Percentiles rank a stretch among this genome's conserved stretches.
These are phyloP conservation scores for Diaphora mendica DNA, from an alignment of 2,888 invertebrate genomes.

Conservation along the genomic window DNA sequence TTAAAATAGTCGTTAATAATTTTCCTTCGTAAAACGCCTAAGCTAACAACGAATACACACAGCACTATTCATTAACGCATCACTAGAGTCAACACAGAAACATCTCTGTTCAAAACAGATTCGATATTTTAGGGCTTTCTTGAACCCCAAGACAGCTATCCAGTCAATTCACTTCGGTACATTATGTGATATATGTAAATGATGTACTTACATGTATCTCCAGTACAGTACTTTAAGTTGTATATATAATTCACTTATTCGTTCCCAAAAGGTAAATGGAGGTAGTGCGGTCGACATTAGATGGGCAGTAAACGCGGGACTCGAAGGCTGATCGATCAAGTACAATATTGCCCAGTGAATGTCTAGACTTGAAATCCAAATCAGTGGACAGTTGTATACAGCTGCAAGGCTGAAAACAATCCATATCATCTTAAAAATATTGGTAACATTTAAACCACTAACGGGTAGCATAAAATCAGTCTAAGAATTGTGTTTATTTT, in stretches of 20 bases:
- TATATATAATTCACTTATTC: conserved; percentile 28
- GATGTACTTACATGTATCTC: conserved; percentile 23
- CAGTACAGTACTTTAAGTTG: conserved; percentile 23
- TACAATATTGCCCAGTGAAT: conserved; percentile 46
- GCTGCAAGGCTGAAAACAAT: conserved; percentile 49
- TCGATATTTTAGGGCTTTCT: neutral
- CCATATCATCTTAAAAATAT: neutral
- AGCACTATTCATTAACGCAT: neutral
- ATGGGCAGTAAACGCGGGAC: conserved; percentile 51
- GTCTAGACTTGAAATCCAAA: conserved; percentile 57
- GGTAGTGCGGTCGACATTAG: conserved; percentile 22
- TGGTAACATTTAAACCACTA: fast-evolving
- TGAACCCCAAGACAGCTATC: too few species aligned
- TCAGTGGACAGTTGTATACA: conserved; percentile 57
- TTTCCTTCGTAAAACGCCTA: too few species aligned
- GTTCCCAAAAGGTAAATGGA: conserved; percentile 40
- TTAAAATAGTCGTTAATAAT: too few species aligned
- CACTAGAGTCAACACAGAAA: neutral
- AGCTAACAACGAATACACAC: too few species aligned
- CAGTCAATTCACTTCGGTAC: neutral
- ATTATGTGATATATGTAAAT: too few species aligned
- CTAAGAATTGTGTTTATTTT: too few species aligned
- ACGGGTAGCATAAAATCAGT: neutral
- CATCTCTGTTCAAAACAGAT: neutral
- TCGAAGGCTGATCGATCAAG: conserved; percentile 52